phyloP scores from a whole-genome alignment of 2,888 invertebrate genomes.

The Drosophila borborema region DNA sequence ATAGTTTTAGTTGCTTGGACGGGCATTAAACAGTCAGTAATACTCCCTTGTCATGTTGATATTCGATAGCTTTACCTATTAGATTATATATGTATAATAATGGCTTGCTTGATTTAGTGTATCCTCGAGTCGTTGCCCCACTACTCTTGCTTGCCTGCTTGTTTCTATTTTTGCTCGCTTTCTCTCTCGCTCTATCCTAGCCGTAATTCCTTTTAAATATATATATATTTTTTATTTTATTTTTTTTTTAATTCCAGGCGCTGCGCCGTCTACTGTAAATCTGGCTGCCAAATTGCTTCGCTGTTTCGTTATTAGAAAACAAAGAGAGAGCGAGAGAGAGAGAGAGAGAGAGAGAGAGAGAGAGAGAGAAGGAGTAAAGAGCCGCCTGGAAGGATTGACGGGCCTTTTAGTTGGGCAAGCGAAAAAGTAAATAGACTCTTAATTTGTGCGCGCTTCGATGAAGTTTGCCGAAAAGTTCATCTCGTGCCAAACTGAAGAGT shows the following conservation, averaged over 20 bases:
- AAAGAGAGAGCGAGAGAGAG: not conserved
- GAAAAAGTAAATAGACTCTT: conserved; percentile 75
- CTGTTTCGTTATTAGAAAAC: conserved; percentile 47
- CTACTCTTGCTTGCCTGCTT: not conserved
- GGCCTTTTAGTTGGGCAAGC: conserved; percentile 26
- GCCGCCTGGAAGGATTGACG: not conserved
- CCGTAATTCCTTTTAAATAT: conserved; percentile 76
- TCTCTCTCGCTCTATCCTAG: conserved; percentile 19
- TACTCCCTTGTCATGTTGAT: too few relatives aligned
- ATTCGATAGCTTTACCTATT: not conserved
- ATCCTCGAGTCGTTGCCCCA: not conserved
- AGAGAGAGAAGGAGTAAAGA: not conserved
- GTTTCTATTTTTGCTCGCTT: conserved; percentile 7
- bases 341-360: not conserved
- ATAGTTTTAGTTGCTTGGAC: too few relatives aligned
- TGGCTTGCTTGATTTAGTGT: not conserved
- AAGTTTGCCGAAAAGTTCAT: conserved; percentile 33
- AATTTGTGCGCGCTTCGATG: conserved; percentile 64
- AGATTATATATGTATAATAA: not conserved
- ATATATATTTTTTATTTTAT: too few relatives aligned
- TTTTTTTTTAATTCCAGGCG: conserved; percentile 73
- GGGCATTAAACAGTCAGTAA: too few relatives aligned
- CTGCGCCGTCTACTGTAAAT: conserved; percentile 24
- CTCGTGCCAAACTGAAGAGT: conserved; percentile 18
- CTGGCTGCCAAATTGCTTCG: conserved; percentile 68